A percentile compares a stretch with the other conserved stretches of the same genome.
phyloP scores from a whole-genome alignment of 2,113 vertebrate species.

The Prionailurus bengalensis region DNA sequence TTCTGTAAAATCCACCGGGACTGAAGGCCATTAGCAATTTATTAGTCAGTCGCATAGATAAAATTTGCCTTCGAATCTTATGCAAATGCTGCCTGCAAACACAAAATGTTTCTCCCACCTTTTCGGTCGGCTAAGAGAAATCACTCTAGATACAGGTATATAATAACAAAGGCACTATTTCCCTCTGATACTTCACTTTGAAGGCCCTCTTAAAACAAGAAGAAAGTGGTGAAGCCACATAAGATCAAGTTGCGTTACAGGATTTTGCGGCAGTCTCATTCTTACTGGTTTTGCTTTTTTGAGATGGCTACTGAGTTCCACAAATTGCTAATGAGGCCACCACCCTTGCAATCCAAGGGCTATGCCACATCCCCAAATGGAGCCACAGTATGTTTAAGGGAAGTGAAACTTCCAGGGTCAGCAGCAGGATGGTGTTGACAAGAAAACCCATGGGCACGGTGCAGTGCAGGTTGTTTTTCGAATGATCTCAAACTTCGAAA shows the following conservation, averaged over 20 bases:
- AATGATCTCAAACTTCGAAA: neutral
- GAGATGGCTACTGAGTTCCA: neutral
- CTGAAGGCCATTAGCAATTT: neutral
- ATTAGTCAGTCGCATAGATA: neutral
- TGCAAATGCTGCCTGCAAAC: neutral
- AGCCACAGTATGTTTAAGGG: neutral
- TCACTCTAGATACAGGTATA: neutral
- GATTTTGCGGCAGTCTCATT: neutral
- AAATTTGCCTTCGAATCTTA: constrained; percentile 15
- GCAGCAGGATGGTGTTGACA: constrained; percentile 30
- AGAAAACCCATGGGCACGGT: constrained; percentile 32
- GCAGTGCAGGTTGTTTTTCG: neutral
- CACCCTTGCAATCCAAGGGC: neutral
- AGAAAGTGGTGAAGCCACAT: neutral
- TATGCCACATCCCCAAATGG: neutral
- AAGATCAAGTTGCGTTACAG: neutral
- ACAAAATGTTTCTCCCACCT: neutral
- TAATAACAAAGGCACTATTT: neutral
- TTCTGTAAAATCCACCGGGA: neutral
- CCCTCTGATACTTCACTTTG: neutral
- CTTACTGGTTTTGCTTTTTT: neutral
- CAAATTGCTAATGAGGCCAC: constrained; percentile 36
- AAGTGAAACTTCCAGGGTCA: constrained; percentile 71
- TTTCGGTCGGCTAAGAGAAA: neutral
- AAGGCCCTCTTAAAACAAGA: neutral